Base-by-base conservation (phyloP, 35 echinoderm and acorn worm genomes). In the Strongylocentrotus purpuratus region DNA sequence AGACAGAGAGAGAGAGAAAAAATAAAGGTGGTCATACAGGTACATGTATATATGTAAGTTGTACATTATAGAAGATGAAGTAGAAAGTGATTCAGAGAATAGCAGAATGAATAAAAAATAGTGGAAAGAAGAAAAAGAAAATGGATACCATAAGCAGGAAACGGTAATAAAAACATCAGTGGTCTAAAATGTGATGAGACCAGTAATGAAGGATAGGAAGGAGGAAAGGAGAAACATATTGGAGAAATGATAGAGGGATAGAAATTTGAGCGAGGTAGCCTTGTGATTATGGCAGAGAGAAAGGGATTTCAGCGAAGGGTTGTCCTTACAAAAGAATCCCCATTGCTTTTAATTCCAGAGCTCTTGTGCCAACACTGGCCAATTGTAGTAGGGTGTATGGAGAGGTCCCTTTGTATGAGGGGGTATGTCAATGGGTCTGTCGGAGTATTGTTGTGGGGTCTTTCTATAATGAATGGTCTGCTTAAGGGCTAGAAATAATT, bases 401-500 rank as follows among this genome's bases (percentile, higher is more conserved):
- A 45, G 5, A 2, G 14, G 87, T 89, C 32, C 33, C n/a, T 86
- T 31, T 86, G 85, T 86, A 13, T 87, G 87, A 18, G 87, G 14
- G 31, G 12, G 85, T 89, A 46, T 89, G 87, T 89, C 7, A 18
- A 25, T 33, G 87, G 32, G 87, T 33, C 13, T 89, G 87, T 33
- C 13, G 11, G 32, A 18, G 87, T 89, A 89, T 89, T 89, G 87
- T 89, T 33, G 45, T 33, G 87, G 87, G 87, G 32, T 89, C 87
- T 46, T 89, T 33, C 87, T 89, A 31, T 41, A 89, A 89, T 89
- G 87, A 89, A 89, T 89, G 87, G 45, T 46, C 87, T 89, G 32
- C 87, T 89, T 89, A 89, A 14, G 87, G 87, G 87, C 45, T 45
- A 89, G 87, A 89, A 89, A 89, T 89, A 89, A 89, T 89, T 89